These are phyloP conservation scores for Rhagophthalmus giganteus DNA, from an alignment of 2,888 invertebrate genomes.

Conservation along the genomic window DNA sequence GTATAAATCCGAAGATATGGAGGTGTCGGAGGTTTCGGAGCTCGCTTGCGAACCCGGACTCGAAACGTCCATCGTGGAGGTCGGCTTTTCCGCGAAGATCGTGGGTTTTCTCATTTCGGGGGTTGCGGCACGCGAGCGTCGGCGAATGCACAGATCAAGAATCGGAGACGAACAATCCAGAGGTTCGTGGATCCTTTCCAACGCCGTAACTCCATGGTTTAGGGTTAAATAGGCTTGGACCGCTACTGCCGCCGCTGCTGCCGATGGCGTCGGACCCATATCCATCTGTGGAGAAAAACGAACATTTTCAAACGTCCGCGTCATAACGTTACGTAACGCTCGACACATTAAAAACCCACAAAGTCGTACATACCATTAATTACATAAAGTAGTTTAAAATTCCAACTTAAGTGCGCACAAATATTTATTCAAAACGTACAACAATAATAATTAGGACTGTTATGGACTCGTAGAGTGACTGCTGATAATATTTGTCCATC, in stretches of 20 bases:
- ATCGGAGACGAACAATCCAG: slow-evolving; percentile 36
- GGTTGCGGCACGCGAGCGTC: slow-evolving; percentile 33
- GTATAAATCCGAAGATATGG: slow-evolving; percentile 32
- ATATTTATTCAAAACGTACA: no score
- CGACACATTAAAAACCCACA: no score
- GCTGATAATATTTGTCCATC: slow-evolving; percentile 17
- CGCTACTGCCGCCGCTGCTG: slow-evolving; percentile 14
- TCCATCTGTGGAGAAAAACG: no score
- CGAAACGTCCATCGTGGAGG: slow-evolving; percentile 33
- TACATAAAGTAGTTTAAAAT: not conserved
- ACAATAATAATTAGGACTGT: slow-evolving; percentile 8
- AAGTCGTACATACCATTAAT: slow-evolving; percentile 2
- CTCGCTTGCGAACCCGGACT: slow-evolving; percentile 37
- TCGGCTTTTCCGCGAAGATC: slow-evolving; percentile 32
- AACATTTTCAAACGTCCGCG: no score
- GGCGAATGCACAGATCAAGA: slow-evolving; percentile 43
- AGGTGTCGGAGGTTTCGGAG: slow-evolving; percentile 40
- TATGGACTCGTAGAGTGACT: slow-evolving; percentile 11
- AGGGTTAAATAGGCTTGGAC: slow-evolving; percentile 7
- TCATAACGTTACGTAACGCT: no score
- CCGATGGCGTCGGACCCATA: slow-evolving; percentile 8
- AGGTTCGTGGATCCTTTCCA: slow-evolving; percentile 9
- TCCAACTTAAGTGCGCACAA: not conserved
- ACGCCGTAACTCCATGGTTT: slow-evolving; percentile 6
- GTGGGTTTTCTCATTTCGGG: slow-evolving; percentile 21